phyloP scores from a whole-genome alignment of 30 jellyfish, hydroid and myxozoan genomes.

The Hydractinia symbiolongicarpus region DNA sequence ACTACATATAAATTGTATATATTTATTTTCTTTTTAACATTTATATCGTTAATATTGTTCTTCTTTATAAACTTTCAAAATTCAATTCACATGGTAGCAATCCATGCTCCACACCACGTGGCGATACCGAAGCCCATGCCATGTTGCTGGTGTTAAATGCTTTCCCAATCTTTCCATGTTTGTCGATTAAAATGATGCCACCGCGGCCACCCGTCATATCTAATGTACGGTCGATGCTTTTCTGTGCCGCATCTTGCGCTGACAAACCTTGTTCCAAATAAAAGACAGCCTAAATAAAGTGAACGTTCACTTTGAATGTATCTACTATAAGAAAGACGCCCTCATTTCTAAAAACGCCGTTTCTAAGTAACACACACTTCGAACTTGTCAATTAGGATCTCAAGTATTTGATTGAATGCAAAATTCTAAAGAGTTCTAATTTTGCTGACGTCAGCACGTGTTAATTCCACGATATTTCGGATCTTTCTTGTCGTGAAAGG shows the following conservation, averaged over 20 bases:
- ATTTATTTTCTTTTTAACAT: too few relatives aligned
- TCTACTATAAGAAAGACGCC: not conserved
- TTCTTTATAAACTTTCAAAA: not conserved
- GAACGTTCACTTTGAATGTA: not conserved
- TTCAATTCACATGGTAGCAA: slow-evolving; percentile 4
- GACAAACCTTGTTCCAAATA: slow-evolving; percentile 71
- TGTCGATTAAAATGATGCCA: slow-evolving; percentile 73
- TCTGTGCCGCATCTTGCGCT: slow-evolving; percentile 75
- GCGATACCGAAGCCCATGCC: slow-evolving; percentile 84
- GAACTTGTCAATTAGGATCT: too few relatives aligned
- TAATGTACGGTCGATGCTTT: slow-evolving; percentile 48
- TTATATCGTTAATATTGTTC: too few relatives aligned
- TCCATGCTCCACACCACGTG: slow-evolving; percentile 47
- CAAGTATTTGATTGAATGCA: too few relatives aligned
- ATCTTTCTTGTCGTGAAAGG: too few relatives aligned
- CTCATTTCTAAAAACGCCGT: not conserved
- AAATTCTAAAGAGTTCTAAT: too few relatives aligned
- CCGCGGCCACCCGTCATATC: slow-evolving; percentile 71
- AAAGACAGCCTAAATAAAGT: slow-evolving; percentile 40
- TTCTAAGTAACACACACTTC: not conserved
- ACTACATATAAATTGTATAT: too few relatives aligned
- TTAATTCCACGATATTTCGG: too few relatives aligned
- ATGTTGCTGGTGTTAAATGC: slow-evolving; percentile 59
- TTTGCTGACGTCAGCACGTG: too few relatives aligned
- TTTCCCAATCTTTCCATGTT: slow-evolving; percentile 65